Evolutionary conservation across 1,140 invertebrate species (phyloP).

Genomic region (Zophobas morio): DNA sequence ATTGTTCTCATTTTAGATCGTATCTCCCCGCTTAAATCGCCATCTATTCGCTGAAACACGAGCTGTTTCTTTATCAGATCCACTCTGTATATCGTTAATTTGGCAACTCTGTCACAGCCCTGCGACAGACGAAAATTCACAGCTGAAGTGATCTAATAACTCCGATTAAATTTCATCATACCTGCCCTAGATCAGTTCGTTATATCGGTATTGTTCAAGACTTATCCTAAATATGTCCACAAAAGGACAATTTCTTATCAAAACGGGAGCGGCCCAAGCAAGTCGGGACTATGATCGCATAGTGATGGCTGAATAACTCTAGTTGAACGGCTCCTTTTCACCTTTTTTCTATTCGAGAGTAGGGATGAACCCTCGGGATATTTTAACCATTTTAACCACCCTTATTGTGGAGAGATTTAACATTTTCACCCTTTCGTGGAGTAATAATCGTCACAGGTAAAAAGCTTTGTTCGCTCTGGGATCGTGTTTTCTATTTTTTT

Average conservation of each 20-base stretch:
- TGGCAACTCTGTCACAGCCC: constrained; percentile 6
- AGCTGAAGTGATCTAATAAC: constrained; percentile 48
- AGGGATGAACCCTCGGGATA: constrained; percentile 55
- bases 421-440: constrained; percentile 52
- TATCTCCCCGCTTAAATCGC: background rate
- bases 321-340: constrained; percentile 20
- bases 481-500: constrained; percentile 4
- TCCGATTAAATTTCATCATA: constrained; percentile 47
- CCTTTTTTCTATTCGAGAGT: constrained; percentile 49
- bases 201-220: constrained; percentile 58
- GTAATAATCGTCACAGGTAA: constrained; percentile 37
- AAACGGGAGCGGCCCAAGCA: constrained; percentile 51
- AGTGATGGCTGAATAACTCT: constrained; percentile 2
- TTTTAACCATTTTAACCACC: constrained; percentile 58
- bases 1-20: background rate
- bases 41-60: background rate
- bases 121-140: constrained; percentile 29
- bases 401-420: constrained; percentile 52
- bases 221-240: constrained; percentile 60
- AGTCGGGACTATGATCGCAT: background rate
- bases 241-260: constrained; percentile 63
- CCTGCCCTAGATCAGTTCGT: constrained; percentile 58
- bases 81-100: constrained; percentile 34
- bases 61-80: constrained; percentile 3
- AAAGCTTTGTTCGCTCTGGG: constrained; percentile 3